These are phyloP conservation scores for Hydrolagus affinis DNA, from an alignment of 2,113 vertebrate species.

Conservation along the genomic window DNA sequence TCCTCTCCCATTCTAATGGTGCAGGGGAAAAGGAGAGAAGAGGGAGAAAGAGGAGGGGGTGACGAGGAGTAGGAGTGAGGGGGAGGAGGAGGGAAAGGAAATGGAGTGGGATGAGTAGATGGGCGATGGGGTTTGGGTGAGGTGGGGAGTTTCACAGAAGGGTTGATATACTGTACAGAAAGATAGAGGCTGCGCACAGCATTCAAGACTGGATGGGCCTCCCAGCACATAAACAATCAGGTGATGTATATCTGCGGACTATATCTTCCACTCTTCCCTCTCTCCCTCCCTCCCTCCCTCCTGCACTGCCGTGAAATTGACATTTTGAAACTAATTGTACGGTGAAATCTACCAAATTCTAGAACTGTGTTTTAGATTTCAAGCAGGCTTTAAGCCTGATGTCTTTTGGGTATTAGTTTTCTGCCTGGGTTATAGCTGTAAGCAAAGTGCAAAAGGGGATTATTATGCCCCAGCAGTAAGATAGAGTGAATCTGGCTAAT, in stretches of 20 bases:
- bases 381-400: constrained; percentile 44
- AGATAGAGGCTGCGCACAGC: not conserved
- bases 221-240: constrained; percentile 50
- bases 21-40: too few relatives aligned
- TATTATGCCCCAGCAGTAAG: constrained; percentile 53
- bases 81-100: too few relatives aligned
- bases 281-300: constrained; percentile 68
- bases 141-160: constrained; percentile 11
- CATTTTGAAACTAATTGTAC: constrained; percentile 84
- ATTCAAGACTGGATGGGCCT: constrained; percentile 21
- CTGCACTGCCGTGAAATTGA: constrained; percentile 81
- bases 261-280: constrained; percentile 56
- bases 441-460: constrained; percentile 62
- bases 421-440: constrained; percentile 52
- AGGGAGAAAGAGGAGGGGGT: too few relatives aligned
- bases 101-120: too few relatives aligned
- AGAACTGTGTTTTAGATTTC: constrained; percentile 57
- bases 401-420: constrained; percentile 54
- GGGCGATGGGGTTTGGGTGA: too few relatives aligned
- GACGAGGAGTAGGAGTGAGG: too few relatives aligned
- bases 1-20: too few relatives aligned
- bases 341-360: constrained; percentile 59
- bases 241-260: constrained; percentile 47
- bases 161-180: constrained; percentile 5
- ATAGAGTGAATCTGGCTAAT: constrained; percentile 60